These are phyloP conservation scores for Tenthredo mesomela DNA, from an alignment of 2,888 invertebrate species.

Conservation along the genomic window DNA sequence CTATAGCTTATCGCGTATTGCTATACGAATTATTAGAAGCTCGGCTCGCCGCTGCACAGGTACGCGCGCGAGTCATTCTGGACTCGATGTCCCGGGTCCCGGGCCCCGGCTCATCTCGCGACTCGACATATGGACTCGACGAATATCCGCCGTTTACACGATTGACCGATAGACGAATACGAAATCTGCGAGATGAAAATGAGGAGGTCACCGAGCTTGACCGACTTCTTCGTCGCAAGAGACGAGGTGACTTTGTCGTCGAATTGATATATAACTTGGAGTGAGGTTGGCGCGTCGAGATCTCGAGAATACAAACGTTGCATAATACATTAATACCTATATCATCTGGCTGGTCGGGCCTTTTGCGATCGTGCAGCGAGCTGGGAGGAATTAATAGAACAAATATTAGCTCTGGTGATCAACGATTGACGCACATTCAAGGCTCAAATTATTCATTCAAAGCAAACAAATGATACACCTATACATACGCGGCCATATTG, in stretches of 20 bases:
- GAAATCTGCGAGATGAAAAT: too few species aligned
- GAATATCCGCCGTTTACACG: too few species aligned
- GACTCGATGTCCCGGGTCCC: background rate
- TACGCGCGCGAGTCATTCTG: background rate
- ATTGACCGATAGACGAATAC: too few species aligned
- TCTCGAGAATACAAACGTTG: conserved; percentile 21
- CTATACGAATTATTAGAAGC: background rate
- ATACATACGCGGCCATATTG: conserved; percentile 24
- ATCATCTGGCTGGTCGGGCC: conserved; percentile 29
- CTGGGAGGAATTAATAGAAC: conserved; percentile 65
- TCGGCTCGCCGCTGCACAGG: background rate
- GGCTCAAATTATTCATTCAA: conserved; percentile 59
- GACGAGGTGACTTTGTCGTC: background rate
- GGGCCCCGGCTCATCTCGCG: background rate
- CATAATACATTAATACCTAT: conserved; percentile 10
- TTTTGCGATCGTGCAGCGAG: conserved; percentile 17
- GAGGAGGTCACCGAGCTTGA: background rate
- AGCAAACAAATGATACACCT: conserved; percentile 32
- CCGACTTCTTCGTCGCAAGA: background rate
- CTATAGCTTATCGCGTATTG: background rate
- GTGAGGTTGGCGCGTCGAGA: conserved; percentile 11
- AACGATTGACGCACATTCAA: conserved; percentile 62
- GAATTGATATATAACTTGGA: background rate
- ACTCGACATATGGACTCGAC: background rate
- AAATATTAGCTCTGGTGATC: conserved; percentile 67